These are phyloP conservation scores for Pseudococcus longispinus DNA, from an alignment of 2,888 invertebrate genomes.

Conservation along the genomic window DNA sequence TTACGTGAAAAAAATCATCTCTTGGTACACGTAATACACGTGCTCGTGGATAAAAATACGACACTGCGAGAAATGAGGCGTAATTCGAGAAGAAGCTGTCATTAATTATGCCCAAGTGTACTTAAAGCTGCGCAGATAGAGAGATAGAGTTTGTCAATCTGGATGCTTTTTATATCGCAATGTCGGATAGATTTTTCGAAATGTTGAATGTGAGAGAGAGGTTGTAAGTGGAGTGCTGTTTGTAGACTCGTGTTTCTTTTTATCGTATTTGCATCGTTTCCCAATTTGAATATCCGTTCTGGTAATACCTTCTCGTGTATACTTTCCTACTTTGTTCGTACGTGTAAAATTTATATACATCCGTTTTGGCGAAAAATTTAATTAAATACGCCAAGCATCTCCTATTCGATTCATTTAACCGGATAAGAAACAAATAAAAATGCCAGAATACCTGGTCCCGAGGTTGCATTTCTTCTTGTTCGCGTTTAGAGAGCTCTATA, in stretches of 20 bases:
- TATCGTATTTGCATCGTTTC: slow-evolving; percentile 1
- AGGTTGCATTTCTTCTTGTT: slow-evolving; percentile 1
- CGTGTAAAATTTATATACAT: slow-evolving; percentile 18
- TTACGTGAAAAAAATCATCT: not conserved
- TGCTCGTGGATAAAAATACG: slow-evolving; percentile 1
- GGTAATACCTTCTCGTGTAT: not conserved
- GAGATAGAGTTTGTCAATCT: not conserved
- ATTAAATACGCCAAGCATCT: slow-evolving; percentile 1
- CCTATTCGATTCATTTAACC: slow-evolving; percentile 10
- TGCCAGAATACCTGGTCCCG: slow-evolving; percentile 20
- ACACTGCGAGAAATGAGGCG: not conserved
- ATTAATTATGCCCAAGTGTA: not conserved
- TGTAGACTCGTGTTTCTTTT: not conserved
- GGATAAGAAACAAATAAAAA: slow-evolving; percentile 37
- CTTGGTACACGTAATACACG: not conserved
- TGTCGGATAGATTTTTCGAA: not conserved
- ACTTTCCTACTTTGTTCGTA: no score
- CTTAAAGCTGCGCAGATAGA: not conserved
- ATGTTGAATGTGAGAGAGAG: not conserved
- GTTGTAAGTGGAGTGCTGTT: not conserved
- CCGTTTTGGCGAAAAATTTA: slow-evolving; percentile 33
- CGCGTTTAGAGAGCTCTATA: not conserved
- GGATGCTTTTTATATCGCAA: not conserved
- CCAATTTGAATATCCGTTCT: slow-evolving; percentile 35
- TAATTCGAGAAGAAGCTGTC: slow-evolving; percentile 30